Evolutionary conservation across 2,888 invertebrate species (phyloP).

Genomic region (Cyclophora punctaria): DNA sequence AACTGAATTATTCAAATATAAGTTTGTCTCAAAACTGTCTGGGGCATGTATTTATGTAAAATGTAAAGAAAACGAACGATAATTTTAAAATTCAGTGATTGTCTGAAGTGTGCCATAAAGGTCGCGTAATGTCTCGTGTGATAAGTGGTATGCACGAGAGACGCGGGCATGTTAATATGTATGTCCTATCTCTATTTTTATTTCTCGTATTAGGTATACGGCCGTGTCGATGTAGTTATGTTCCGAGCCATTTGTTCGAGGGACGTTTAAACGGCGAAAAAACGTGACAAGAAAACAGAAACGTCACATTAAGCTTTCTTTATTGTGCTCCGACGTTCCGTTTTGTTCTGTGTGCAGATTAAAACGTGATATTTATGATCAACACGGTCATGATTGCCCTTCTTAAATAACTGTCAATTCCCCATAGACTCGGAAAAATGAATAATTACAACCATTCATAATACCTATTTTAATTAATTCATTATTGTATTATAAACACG

Average conservation of each 20-base stretch:
- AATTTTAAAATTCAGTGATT: too few relatives aligned
- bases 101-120: background rate
- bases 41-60: too few relatives aligned
- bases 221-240: constrained; percentile 48
- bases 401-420: constrained; percentile 2
- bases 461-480: too few relatives aligned
- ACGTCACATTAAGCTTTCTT: constrained; percentile 51
- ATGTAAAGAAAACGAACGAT: too few relatives aligned
- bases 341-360: constrained; percentile 56
- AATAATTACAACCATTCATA: too few relatives aligned
- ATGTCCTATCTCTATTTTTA: constrained; percentile 26
- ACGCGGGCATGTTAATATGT: constrained; percentile 9
- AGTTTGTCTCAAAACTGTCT: too few relatives aligned
- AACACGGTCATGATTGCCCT: constrained; percentile 24
- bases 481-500: too few relatives aligned
- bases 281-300: constrained; percentile 68
- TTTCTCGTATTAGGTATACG: constrained; percentile 37
- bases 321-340: constrained; percentile 48
- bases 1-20: too few relatives aligned
- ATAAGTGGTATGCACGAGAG: constrained; percentile 1
- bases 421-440: too few relatives aligned
- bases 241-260: constrained; percentile 57
- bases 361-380: constrained; percentile 53
- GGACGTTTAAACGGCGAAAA: constrained; percentile 62
- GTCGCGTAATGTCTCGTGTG: background rate